A percentile compares a stretch with the other conserved stretches of the same genome.
phyloP scores from a whole-genome alignment of 2,888 invertebrate genomes.

The Aplocera efformata region DNA sequence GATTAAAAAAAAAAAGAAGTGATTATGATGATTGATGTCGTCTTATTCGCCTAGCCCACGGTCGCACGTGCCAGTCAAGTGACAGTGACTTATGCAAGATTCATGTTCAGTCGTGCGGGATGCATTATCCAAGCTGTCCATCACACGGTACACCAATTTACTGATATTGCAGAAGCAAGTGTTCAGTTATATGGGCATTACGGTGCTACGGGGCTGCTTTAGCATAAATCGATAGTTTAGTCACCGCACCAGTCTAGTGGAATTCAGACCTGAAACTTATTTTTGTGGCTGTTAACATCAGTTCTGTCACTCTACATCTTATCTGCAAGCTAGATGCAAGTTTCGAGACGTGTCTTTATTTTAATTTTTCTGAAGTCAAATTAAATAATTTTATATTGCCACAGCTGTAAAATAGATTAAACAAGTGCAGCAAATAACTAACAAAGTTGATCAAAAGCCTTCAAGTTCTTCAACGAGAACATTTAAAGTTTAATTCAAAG shows the following conservation, averaged over 20 bases:
- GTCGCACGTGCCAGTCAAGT: slow-evolving; percentile 13
- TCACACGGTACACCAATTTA: slow-evolving; percentile 4
- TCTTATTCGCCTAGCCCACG: slow-evolving; percentile 10
- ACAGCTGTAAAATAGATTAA: too few relatives aligned
- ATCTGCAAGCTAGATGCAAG: neutral
- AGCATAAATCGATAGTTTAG: slow-evolving; percentile 44
- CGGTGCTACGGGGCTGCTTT: slow-evolving; percentile 32
- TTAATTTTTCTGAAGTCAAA: too few relatives aligned
- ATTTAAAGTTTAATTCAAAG: too few relatives aligned
- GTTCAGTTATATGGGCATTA: slow-evolving; percentile 14
- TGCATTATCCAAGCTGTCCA: neutral
- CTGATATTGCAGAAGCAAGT: slow-evolving; percentile 1
- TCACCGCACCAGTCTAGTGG: slow-evolving; percentile 9
- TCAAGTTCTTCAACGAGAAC: too few relatives aligned
- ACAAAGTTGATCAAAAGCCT: too few relatives aligned
- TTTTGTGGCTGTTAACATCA: too few relatives aligned
- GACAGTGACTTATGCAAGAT: slow-evolving; percentile 8
- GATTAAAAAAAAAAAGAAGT: too few relatives aligned
- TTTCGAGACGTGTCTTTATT: too few relatives aligned
- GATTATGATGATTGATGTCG: slow-evolving; percentile 17
- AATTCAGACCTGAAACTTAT: neutral
- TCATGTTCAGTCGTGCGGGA: neutral
- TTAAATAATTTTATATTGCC: too few relatives aligned
- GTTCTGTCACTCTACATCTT: slow-evolving; percentile 1
- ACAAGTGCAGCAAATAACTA: too few relatives aligned